Evolutionary conservation across 2,888 invertebrate species (phyloP).

Genomic region (Napeogenes sylphis): DNA sequence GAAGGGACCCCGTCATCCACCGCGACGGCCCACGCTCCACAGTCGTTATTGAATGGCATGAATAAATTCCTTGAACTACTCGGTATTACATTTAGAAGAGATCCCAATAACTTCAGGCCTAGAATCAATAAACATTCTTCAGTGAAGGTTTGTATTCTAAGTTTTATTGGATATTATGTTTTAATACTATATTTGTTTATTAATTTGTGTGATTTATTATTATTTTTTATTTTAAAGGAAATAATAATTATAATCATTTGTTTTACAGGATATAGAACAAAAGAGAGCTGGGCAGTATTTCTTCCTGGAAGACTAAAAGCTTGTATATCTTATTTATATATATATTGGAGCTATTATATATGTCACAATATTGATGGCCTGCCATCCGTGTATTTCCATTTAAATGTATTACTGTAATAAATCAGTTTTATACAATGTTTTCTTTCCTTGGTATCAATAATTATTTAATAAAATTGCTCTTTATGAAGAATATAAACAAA

Average conservation of each 20-base stretch:
- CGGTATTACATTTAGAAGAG: conserved; percentile 98
- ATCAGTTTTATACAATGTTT: conserved; percentile 68
- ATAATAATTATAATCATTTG: conserved; percentile 18
- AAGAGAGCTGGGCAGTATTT: conserved; percentile 98
- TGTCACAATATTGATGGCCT: conserved; percentile 58
- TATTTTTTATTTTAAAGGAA: too few relatives aligned
- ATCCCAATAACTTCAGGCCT: conserved; percentile 99
- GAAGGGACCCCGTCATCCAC: conserved; percentile 95
- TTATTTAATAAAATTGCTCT: background rate
- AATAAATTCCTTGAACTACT: conserved; percentile 96
- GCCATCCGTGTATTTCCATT: conserved; percentile 65
- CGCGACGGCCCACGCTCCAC: conserved; percentile 94
- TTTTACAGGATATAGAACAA: conserved; percentile 93
- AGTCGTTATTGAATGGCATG: conserved; percentile 97
- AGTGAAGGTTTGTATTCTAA: conserved; percentile 83
- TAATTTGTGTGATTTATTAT: too few relatives aligned
- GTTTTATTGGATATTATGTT: too few relatives aligned
- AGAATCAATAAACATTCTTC: conserved; percentile 98
- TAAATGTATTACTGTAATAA: conserved; percentile 69
- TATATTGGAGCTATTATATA: conserved; percentile 47
- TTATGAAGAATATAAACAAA: too few relatives aligned
- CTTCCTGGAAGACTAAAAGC: conserved; percentile 94
- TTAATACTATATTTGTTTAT: too few relatives aligned
- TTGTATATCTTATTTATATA: conserved; percentile 54
- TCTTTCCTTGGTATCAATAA: conserved; percentile 8